Base-by-base conservation (phyloP, 1,140 invertebrate genomes). In the Hyles euphorbiae region DNA sequence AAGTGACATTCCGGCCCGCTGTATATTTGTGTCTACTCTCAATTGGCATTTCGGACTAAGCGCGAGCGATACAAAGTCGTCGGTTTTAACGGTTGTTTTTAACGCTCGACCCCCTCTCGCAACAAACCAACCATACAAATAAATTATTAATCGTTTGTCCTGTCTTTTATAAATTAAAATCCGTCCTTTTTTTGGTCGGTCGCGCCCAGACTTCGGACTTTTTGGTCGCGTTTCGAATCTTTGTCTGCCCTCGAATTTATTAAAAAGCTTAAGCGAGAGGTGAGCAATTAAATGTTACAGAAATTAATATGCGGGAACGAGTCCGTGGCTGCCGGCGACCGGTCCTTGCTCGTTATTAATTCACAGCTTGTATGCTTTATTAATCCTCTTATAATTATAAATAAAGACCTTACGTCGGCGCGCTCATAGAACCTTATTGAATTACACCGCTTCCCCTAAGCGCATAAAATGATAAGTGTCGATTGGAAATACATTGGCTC, bases 61-160 rank as follows among this genome's bases (percentile, higher is more conserved):
- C 83, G 83, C 77, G 81, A 86, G 79, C 78, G 81, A 83, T 82
- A 85, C 81, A 84, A 86, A 83, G 80, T 84, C 81, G 75, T 70
- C 77, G 80, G 80, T 87, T 76, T 88, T 88, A 88, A 88, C 86
- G 83, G 83, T 86, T 86, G 78, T 87, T 87, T 86, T 86, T 84
- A 87, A 86, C 81, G 82, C 83, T 80, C 81, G 71, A 68, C 70
- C 78, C 70, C 76, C 73, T 77, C 78, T 74, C 74, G 67, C 79
- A 81, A 81, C 74, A 79, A 84, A 77, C 74, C 69, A 70, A 77
- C 76, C 83, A 86, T 88, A 84, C 86, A 88, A 88, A 88, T 88
- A 88, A 88, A 88, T 88, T 88, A 88, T 88, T 88, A 88, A 88
- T 88, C 86, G 86, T 88, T 88, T 88, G 86, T 88, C 86, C 86